Conservation (phyloP, 2,888 invertebrate genomes). For the Andrena bucephala region DNA sequence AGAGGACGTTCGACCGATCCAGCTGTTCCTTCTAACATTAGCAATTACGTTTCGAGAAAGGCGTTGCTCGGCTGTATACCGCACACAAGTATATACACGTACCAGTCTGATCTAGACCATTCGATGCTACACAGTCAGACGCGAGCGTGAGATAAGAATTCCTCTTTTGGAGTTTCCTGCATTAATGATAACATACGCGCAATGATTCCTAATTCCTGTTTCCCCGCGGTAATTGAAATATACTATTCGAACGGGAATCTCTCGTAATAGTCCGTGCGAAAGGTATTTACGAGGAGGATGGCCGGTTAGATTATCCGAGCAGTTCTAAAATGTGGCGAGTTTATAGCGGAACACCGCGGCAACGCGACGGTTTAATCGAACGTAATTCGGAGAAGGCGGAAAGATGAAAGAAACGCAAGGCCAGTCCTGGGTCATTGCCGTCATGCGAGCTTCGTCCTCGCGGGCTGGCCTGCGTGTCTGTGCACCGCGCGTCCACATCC, state of each 20-base stretch:
- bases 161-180: not conserved
- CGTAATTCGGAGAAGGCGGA: conserved; percentile 77
- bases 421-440: conserved; percentile 82
- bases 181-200: not conserved
- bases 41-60: conserved; percentile 32
- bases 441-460: conserved; percentile 69
- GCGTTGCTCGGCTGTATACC: not conserved
- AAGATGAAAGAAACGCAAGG: conserved; percentile 82
- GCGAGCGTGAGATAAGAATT: not conserved
- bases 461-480: conserved; percentile 30
- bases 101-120: not conserved
- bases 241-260: conserved; percentile 4
- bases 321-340: conserved; percentile 34
- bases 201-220: conserved; percentile 12
- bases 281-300: conserved; percentile 33
- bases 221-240: conserved; percentile 31
- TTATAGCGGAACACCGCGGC: conserved; percentile 42
- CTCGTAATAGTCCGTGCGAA: conserved; percentile 13
- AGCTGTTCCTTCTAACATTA: not conserved
- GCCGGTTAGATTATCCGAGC: conserved; percentile 27
- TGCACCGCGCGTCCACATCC: conserved; percentile 28
- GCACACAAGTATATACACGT: not conserved
- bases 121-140: not conserved
- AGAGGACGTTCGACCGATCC: conserved; percentile 11
- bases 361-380: conserved; percentile 71